Percentiles rank a stretch among this genome's conserved stretches.
Conservation (phyloP, 2,113 vertebrate species). For the Callipepla californica region DNA sequence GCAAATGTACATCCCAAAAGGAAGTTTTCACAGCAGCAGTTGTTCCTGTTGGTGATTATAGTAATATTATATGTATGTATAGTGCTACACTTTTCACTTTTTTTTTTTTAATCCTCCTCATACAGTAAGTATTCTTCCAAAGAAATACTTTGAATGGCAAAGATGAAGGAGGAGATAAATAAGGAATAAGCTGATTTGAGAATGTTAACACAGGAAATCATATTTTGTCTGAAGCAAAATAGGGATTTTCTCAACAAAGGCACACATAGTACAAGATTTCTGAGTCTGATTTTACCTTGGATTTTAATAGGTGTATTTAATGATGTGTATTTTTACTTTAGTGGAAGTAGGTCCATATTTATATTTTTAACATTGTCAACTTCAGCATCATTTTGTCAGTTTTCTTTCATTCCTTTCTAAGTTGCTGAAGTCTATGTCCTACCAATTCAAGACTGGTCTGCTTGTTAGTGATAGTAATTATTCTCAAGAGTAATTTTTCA, state of each 20-base stretch:
- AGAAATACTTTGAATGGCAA: background rate
- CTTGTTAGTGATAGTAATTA: background rate
- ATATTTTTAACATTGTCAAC: background rate
- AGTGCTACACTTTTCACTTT: constrained; percentile 29
- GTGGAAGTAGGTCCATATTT: background rate
- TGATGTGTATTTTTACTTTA: background rate
- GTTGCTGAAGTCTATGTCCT: background rate
- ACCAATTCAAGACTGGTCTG: background rate
- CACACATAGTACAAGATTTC: background rate
- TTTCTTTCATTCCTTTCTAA: background rate
- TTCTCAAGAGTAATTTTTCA: background rate
- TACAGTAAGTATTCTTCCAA: constrained; percentile 8
- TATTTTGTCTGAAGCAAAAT: constrained; percentile 33
- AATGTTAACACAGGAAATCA: background rate
- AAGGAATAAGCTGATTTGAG: background rate
- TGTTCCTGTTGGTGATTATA: constrained; percentile 11
- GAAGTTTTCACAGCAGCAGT: constrained; percentile 2
- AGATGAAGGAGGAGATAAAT: background rate
- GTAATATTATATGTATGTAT: constrained; percentile 7
- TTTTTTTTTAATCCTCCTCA: constrained; percentile 19
- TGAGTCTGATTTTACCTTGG: background rate
- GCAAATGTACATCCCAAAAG: constrained; percentile 14
- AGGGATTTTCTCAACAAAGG: constrained; percentile 53
- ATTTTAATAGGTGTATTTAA: background rate
- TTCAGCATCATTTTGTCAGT: background rate